Evolutionary conservation across 53 echinoderm and acorn worm genomes (phyloP), one percentile per base, ranked within the genome.

Genomic region (Luidia sarsii): DNA sequence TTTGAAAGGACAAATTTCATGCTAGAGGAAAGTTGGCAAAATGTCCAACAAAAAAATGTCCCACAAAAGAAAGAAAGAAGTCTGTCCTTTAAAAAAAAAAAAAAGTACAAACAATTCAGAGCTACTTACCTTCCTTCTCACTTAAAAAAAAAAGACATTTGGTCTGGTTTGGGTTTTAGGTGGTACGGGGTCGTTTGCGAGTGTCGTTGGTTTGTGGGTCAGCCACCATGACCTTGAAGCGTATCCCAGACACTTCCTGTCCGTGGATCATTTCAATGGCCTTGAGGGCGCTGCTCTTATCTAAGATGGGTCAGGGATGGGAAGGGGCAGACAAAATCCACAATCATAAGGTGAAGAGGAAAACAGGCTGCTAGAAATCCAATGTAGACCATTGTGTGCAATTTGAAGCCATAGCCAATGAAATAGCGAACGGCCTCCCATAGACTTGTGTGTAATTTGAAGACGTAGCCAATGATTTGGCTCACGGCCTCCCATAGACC

Each of bases 181-280:
- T 85, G 15, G 86, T 86, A 46, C 86, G 86, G 3, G 75, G 86
- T 50, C 86, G 79, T 43, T 86, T 86, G 64, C 86, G 79, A 25
- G 79, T 77, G 56, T 86, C 86, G 54, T 83, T 71, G 60, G 71
- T 83, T 52, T 94, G 88, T 16, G 97, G 97, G 57, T 97, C 97
- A 6, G 97, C 97, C 33, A 86, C 85, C 50, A 97, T 68, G 52
- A 97, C 97, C 71, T 97, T 97, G 11, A 97, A 64, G 30, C 90
- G 79, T 39, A 85, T 90, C 20, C 94, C 94, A 3, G 88, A 86
- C 6, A 97, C 74, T 31, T 94, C 89, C 61, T 94, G 94, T 11
- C 97, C 97, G 48, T 97, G 94, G 14, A 97, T 75, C 24, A 87
- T 75, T 45, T 86, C 91, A 37, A 94, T 83, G 33, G 94, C 94